phyloP scores from a whole-genome alignment of 2,113 vertebrate genomes.

The Megaleporinus macrocephalus region DNA sequence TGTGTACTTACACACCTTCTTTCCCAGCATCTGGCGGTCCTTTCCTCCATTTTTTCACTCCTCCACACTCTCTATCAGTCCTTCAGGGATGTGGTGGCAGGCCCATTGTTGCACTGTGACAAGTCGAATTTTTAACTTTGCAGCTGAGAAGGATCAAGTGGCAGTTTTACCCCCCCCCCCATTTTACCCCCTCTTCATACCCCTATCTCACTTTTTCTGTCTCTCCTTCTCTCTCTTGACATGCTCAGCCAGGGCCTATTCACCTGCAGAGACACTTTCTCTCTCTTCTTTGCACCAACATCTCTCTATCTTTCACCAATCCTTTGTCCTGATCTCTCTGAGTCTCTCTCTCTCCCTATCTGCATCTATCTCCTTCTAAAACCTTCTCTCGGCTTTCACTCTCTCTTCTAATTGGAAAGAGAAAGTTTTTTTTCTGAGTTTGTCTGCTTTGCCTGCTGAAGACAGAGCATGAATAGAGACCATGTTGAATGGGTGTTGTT shows the following conservation, averaged over 20 bases:
- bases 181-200: slow-evolving; percentile 17
- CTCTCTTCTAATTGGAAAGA: slow-evolving; percentile 18
- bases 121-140: slow-evolving; percentile 44
- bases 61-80: background rate
- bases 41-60: slow-evolving; percentile 23
- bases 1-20: background rate
- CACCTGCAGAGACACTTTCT: slow-evolving; percentile 22
- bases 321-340: slow-evolving; percentile 30
- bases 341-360: slow-evolving; percentile 43
- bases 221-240: slow-evolving; percentile 26
- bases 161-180: slow-evolving; percentile 19
- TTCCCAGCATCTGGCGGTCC: background rate
- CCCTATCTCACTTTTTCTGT: slow-evolving; percentile 23
- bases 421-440: slow-evolving; percentile 24
- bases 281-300: background rate
- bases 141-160: slow-evolving; percentile 29
- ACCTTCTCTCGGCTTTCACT: slow-evolving; percentile 44
- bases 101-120: slow-evolving; percentile 41
- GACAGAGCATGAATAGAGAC: background rate
- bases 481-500: background rate
- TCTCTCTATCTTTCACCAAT: slow-evolving; percentile 57
- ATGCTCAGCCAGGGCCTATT: background rate
- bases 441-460: background rate
- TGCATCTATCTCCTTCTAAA: slow-evolving; percentile 42
- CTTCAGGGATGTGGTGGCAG: slow-evolving; percentile 15